These are phyloP conservation scores for Mustelus asterias DNA, from an alignment of 2,113 vertebrate species.

Conservation along the genomic window DNA sequence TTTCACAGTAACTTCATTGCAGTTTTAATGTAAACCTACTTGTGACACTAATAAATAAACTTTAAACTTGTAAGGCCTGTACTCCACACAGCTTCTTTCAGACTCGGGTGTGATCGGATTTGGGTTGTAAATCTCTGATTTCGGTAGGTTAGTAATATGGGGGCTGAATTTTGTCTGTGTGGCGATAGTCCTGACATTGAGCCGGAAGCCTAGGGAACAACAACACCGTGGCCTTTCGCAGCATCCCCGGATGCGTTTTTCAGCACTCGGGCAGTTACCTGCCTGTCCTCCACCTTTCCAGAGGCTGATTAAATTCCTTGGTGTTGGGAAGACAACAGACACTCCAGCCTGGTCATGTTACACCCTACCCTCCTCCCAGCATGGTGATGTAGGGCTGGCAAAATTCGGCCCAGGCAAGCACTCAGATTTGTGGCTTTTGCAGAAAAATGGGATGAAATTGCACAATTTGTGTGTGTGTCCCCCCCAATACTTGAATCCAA, in stretches of 20 bases:
- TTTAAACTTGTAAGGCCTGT: not conserved
- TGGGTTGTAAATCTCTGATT: not conserved
- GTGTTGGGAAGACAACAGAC: not conserved
- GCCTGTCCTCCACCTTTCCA: not conserved
- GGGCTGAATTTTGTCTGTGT: too few relatives aligned
- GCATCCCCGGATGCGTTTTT: too few relatives aligned
- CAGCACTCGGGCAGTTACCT: too few relatives aligned
- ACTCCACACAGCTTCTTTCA: not conserved
- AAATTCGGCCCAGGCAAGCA: not conserved
- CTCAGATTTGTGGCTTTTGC: not conserved
- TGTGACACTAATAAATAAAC: too few relatives aligned
- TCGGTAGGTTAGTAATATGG: not conserved
- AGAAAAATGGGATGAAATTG: not conserved
- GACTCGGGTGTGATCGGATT: not conserved
- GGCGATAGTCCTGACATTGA: too few relatives aligned
- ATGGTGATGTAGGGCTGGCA: not conserved
- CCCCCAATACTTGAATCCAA: not conserved
- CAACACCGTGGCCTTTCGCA: too few relatives aligned
- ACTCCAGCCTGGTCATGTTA: not conserved
- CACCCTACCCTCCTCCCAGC: not conserved
- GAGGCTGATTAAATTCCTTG: not conserved
- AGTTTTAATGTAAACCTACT: too few relatives aligned
- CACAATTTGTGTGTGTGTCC: too few relatives aligned
- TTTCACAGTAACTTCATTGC: too few relatives aligned
- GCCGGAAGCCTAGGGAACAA: too few relatives aligned